Base-by-base conservation (phyloP, 2,113 vertebrate genomes). In the Eonycteris spelaea region DNA sequence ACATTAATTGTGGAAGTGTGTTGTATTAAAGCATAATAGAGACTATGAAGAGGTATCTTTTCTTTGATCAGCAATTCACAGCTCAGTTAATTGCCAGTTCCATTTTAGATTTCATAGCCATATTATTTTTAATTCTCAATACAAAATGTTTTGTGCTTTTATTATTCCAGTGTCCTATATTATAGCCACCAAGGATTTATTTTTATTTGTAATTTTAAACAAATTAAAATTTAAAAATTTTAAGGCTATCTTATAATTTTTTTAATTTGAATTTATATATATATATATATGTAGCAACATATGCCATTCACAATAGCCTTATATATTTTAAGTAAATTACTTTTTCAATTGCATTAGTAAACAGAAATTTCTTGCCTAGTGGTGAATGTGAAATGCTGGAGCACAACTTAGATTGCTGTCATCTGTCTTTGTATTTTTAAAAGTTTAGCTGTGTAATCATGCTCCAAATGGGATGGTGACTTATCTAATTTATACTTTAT, bases 181-280 rank as follows among this genome's bases (percentile, higher is more conserved):
- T 73, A 51, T 33, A 77, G 26, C 11, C 71, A 30, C 24, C 18
- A 86, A 82, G 19, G 22, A 57, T 83, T 78, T 30, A 30, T 88
- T 87, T 85, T 94, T 77, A 68, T 38, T 91, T 85, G n/a, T 88
- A 68, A 79, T 40, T 92, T 3, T 5, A 74, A 95, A 86, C 11
- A 85, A 74, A 40, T 90, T 35, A 16, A 51, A 51, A 43, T 71
- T 84, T 71, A 30, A 88, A 74, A 61, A 33, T 28, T 51, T 75
- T 73, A 71, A 74, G 21, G 2, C 33, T 51, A 28, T 22, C 28
- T 57, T 90, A 15, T 18, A 86, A 40, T 14, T 48, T 73, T 82
- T 19, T 73, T 33, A 75, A 67, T 61, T 77, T 82, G 40, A 5
- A 35, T 22, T 22, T 45, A 45, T 45, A 45, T 45, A 45, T 35